phyloP scores from a whole-genome alignment of 64 coral and sea anemone genomes.

The Actinia tenebrosa region DNA sequence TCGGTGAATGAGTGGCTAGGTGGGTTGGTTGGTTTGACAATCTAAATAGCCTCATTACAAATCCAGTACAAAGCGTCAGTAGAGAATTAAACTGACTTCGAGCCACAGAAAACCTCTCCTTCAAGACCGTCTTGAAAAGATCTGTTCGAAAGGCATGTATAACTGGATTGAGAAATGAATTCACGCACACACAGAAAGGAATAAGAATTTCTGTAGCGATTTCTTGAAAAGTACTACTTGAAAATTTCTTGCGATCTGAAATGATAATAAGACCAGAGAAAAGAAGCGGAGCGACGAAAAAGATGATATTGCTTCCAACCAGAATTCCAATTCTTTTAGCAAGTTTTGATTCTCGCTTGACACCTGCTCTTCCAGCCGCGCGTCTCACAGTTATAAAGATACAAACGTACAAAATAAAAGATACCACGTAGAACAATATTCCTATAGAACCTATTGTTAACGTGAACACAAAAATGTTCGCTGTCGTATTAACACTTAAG shows the following conservation, averaged over 20 bases:
- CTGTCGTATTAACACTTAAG: neutral
- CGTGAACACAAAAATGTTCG: slow-evolving; percentile 15
- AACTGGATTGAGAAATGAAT: neutral
- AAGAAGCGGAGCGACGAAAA: slow-evolving; percentile 13
- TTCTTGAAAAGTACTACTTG: neutral
- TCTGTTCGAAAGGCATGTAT: neutral
- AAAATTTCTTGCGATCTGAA: neutral
- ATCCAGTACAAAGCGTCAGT: too few relatives aligned
- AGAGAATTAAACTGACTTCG: too few relatives aligned
- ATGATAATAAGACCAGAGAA: neutral
- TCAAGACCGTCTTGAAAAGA: neutral
- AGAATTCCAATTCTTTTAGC: slow-evolving; percentile 43
- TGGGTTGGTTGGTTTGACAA: too few relatives aligned
- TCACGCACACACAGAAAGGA: neutral
- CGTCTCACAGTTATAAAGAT: slow-evolving; percentile 30
- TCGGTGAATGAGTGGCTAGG: too few relatives aligned
- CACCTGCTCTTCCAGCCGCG: slow-evolving; percentile 18
- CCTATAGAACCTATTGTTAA: slow-evolving; percentile 18
- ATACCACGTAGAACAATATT: slow-evolving; percentile 20
- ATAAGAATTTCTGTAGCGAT: neutral
- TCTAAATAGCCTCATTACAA: too few relatives aligned
- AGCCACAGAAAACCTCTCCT: neutral
- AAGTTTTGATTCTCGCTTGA: slow-evolving; percentile 49
- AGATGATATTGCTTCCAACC: slow-evolving; percentile 45
- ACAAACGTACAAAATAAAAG: slow-evolving; percentile 31